Percentiles rank a stretch among this genome's conserved stretches.
Conservation (phyloP, 2,113 vertebrate species). For the Pseudonaja textilis region DNA sequence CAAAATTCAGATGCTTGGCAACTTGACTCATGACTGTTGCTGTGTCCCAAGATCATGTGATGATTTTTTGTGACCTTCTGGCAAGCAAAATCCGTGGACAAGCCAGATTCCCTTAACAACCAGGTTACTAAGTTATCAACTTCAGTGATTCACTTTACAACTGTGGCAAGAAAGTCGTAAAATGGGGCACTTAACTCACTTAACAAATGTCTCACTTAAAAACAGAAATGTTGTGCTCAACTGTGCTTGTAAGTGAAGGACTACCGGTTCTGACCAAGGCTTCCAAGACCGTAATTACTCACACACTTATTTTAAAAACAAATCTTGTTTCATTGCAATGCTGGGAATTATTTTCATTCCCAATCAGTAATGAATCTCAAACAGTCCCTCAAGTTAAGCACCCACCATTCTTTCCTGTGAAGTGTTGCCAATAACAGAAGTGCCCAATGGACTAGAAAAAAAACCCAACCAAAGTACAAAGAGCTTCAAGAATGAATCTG, state of each 20-base stretch:
- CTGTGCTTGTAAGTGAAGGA: neutral
- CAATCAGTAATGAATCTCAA: no score
- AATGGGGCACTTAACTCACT: neutral
- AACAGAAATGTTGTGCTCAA: neutral
- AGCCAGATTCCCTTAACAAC: neutral
- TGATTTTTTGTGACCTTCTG: neutral
- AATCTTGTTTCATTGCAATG: no score
- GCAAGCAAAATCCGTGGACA: neutral
- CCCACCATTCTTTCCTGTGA: no score
- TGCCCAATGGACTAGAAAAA: no score
- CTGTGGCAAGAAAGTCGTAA: neutral
- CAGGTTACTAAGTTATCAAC: neutral
- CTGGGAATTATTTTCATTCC: no score
- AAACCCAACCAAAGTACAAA: no score
- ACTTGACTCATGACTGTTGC: neutral
- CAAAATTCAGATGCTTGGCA: neutral
- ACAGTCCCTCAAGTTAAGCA: no score
- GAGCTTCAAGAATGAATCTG: no score
- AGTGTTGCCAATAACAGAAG: no score
- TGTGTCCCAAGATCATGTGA: neutral
- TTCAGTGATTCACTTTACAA: neutral
- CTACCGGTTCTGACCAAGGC: no score
- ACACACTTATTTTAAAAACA: no score
- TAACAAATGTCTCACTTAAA: neutral
- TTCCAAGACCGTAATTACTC: no score